Conservation (phyloP, 2,888 invertebrate genomes). For the Hartigia nigra region DNA sequence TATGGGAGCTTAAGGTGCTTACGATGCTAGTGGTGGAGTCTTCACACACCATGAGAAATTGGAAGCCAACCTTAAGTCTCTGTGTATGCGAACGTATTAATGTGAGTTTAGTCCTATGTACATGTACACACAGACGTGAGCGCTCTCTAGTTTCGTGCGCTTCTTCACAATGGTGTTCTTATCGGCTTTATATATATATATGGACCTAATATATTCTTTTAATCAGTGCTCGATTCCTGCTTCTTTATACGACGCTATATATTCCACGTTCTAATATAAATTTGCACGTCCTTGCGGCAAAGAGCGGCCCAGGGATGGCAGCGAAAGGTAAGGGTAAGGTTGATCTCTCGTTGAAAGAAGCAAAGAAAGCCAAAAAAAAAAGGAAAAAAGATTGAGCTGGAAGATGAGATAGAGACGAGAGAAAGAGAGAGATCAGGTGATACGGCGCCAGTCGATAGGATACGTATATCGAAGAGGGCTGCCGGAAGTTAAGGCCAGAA, state of each 20-base stretch:
- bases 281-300: background rate
- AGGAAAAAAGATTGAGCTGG: background rate
- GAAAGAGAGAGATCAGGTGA: background rate
- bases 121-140: too few species aligned
- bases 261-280: background rate
- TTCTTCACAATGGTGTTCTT: constrained; percentile 20
- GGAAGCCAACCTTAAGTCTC: background rate
- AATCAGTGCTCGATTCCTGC: constrained; percentile 44
- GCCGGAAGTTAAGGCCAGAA: background rate
- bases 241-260: background rate
- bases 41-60: background rate
- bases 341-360: background rate
- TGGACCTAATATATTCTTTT: constrained; percentile 51
- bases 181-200: constrained; percentile 28
- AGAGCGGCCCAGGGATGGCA: background rate
- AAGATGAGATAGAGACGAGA: constrained; percentile 5
- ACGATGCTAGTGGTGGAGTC: background rate
- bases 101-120: background rate
- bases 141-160: constrained; percentile 12
- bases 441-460: background rate
- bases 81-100: background rate
- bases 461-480: background rate
- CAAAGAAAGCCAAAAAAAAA: background rate
- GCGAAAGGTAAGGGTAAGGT: background rate
- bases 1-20: background rate